A percentile compares a stretch with the other conserved stretches of the same genome.
These are phyloP conservation scores for Hyphantria cunea DNA, from an alignment of 1,140 invertebrate genomes.

Conservation along the genomic window DNA sequence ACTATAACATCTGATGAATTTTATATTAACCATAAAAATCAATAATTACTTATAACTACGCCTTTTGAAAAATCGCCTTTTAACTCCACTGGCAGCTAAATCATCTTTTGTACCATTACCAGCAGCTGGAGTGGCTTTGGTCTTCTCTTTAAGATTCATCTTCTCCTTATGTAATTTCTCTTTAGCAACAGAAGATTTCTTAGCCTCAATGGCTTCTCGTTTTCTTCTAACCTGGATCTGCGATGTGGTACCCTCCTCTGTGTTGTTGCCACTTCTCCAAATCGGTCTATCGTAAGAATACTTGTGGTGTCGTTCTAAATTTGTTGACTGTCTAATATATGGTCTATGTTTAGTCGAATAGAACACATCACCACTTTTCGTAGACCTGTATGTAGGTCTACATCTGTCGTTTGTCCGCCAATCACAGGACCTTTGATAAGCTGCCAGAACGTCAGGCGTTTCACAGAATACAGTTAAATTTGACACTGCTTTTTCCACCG, in stretches of 20 bases:
- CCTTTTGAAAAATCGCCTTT: neutral
- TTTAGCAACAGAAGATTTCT: neutral
- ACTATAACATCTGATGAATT: no score
- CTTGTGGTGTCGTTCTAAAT: constrained; percentile 14
- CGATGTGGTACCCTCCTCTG: neutral
- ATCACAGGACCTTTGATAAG: constrained; percentile 40
- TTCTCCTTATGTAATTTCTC: neutral
- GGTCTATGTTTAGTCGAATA: constrained; percentile 60
- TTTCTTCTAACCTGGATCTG: constrained; percentile 28
- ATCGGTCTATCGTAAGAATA: neutral
- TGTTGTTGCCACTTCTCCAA: neutral
- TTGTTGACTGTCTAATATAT: constrained; percentile 44
- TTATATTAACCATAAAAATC: no score
- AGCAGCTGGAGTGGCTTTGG: no score
- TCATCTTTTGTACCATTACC: no score
- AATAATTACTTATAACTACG: neutral
- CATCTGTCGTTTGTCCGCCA: constrained; percentile 10
- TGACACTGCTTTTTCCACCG: constrained; percentile 40
- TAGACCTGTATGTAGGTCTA: constrained; percentile 44
- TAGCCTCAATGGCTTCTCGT: constrained; percentile 9
- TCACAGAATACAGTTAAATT: constrained; percentile 56
- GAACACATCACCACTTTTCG: constrained; percentile 41
- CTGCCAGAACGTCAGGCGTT: constrained; percentile 35
- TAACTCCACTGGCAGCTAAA: neutral
- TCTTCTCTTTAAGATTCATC: neutral